These are phyloP conservation scores for Scopus umbretta DNA, from an alignment of 2,113 vertebrate species.

Conservation along the genomic window DNA sequence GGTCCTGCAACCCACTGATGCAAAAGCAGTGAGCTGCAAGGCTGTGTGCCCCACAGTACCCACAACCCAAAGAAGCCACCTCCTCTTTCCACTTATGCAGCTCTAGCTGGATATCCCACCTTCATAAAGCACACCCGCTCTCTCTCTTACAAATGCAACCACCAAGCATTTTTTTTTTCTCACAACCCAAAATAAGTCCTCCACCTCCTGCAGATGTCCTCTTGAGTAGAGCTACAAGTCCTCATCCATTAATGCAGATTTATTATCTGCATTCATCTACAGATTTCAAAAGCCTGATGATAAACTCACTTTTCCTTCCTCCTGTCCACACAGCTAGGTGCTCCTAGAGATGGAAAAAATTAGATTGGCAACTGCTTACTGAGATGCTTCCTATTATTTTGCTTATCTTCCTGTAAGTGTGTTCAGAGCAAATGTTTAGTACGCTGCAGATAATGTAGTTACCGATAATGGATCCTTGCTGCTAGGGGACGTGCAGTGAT, in stretches of 20 bases:
- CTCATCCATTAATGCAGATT: background rate
- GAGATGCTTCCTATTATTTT: conserved; percentile 38
- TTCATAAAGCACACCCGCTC: background rate
- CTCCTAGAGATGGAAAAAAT: background rate
- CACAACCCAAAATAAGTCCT: background rate
- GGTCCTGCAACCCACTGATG: background rate
- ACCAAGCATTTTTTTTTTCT: background rate
- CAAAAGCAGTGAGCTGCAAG: background rate
- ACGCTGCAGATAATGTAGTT: conserved; percentile 18
- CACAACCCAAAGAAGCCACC: background rate
- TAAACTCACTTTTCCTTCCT: background rate
- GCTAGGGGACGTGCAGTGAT: conserved; percentile 2
- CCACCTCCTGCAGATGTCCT: background rate
- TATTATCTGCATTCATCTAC: background rate
- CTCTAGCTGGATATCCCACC: background rate
- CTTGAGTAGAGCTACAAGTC: background rate
- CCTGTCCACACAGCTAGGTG: background rate
- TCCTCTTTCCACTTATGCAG: background rate
- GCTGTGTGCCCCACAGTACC: too few relatives aligned
- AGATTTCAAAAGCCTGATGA: background rate
- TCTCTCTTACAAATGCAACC: background rate
- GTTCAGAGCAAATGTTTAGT: conserved; percentile 46
- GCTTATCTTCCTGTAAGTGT: conserved; percentile 35
- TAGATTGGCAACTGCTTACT: conserved; percentile 13
- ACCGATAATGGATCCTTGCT: conserved; percentile 14